These are phyloP conservation scores for Ophonus ardosiacus DNA, from an alignment of 2,888 invertebrate species.

Conservation along the genomic window DNA sequence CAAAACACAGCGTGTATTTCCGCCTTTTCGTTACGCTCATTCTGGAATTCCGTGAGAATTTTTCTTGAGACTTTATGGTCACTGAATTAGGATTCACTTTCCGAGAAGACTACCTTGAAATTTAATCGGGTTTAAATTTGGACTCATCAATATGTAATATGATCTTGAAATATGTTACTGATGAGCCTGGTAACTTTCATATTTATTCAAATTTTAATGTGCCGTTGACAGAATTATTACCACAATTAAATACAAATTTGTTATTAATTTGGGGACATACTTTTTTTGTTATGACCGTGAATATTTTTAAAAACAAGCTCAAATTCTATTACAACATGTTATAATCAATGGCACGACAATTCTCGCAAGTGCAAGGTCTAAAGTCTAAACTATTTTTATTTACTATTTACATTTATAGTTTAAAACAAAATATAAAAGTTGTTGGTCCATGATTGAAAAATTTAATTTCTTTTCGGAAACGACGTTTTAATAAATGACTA, in stretches of 20 bases:
- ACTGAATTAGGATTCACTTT: slow-evolving; percentile 5
- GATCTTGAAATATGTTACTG: background rate
- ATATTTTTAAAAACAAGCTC: too few relatives aligned
- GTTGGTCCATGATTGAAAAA: too few relatives aligned
- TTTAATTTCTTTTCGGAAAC: too few relatives aligned
- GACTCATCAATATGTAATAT: slow-evolving; percentile 32
- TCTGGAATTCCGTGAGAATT: slow-evolving; percentile 37
- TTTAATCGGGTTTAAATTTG: background rate
- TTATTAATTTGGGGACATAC: too few relatives aligned
- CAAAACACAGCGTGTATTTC: slow-evolving; percentile 56
- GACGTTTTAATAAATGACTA: too few relatives aligned
- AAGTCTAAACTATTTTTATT: too few relatives aligned
- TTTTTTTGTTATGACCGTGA: too few relatives aligned
- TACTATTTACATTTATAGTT: too few relatives aligned
- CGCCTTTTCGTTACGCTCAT: slow-evolving; percentile 40
- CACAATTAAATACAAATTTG: background rate
- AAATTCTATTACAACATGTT: too few relatives aligned
- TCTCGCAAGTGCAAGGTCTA: too few relatives aligned
- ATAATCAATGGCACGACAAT: too few relatives aligned
- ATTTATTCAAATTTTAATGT: background rate
- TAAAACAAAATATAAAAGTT: too few relatives aligned
- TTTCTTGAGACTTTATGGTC: background rate
- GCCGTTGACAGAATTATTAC: slow-evolving; percentile 26
- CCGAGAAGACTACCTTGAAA: background rate
- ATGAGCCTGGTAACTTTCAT: background rate